A percentile compares a stretch with the other conserved stretches of the same genome.
These are phyloP conservation scores for Drosophila setifemur DNA, from an alignment of 1,140 invertebrate genomes.

Conservation along the genomic window DNA sequence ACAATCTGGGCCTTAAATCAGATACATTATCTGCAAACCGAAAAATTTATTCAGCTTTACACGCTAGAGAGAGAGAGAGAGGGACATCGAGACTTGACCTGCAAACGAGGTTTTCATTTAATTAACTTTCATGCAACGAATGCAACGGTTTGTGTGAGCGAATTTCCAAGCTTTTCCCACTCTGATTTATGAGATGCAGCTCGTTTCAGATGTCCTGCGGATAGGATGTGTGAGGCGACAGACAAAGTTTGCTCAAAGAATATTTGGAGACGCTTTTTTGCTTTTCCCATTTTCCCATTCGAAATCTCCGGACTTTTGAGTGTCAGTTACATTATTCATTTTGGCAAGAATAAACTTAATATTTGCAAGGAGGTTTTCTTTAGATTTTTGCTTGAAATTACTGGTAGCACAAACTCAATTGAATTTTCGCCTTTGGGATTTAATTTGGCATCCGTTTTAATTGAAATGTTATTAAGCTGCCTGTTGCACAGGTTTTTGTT, in stretches of 20 bases:
- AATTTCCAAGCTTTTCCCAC: constrained; percentile 16
- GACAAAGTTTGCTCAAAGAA: constrained; percentile 26
- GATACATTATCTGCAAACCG: constrained; percentile 9
- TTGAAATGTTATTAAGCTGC: background rate
- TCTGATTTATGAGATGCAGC: constrained; percentile 37
- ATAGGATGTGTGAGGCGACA: constrained; percentile 3
- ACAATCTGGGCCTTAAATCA: constrained; percentile 9
- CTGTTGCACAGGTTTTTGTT: no score
- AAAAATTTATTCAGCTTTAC: constrained; percentile 25
- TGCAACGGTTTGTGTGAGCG: background rate
- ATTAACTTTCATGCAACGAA: constrained; percentile 46
- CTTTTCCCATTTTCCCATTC: background rate
- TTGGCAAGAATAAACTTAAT: constrained; percentile 20
- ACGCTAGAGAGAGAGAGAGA: no score
- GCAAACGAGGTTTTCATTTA: constrained; percentile 50
- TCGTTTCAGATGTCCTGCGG: constrained; percentile 27
- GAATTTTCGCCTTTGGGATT: constrained; percentile 4
- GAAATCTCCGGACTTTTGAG: background rate
- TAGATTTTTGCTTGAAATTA: background rate
- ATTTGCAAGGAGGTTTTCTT: constrained; percentile 13
- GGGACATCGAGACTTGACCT: constrained; percentile 9
- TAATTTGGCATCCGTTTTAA: background rate
- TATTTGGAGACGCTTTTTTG: constrained; percentile 25
- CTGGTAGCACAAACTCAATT: background rate
- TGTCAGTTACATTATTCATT: constrained; percentile 40